Base-by-base conservation (phyloP, 2,888 invertebrate genomes). In the Sarcophaga carnaria region DNA sequence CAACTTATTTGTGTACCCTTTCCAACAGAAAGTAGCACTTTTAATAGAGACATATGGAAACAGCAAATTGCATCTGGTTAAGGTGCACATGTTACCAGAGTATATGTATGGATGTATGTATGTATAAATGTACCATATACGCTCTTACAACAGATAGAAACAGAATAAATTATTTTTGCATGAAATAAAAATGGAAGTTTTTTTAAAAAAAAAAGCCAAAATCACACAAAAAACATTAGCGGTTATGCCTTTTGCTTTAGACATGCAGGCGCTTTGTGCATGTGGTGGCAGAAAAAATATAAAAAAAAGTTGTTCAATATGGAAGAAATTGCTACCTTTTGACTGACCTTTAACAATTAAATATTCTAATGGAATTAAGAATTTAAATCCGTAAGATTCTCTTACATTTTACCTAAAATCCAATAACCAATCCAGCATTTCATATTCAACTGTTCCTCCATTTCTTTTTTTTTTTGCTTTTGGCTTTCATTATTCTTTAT, bases 101-200 rank as follows among this genome's bases (percentile, higher is more conserved):
- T 54, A 14, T 27, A 22, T 47, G 27, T 11, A 47, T 4, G 25
- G 22, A 22, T 22, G 22, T 22, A 22, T n/a, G n/a, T n/a, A n/a
- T n/a, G n/a, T n/a, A n/a, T n/a, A n/a, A n/a, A n/a, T n/a, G n/a
- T 70, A 22, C 4, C 2, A 37, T 37, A 37, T 37, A 66, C 37
- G 59, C n/a, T 54, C 54, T 25, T 71, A 54, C 54, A 14, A 22
- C 54, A 71, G 77, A 54, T 72, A 62, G 49, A 83, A 83, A 83
- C 66, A 20, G 82, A 83, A 83, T 83, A 77, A 82, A 83, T 77
- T 77, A 83, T 72, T 62, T 70, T 82, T 49, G 49, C 70, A 37
- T 70, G 76, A 63, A 76, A 76, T 63, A 76, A 81, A 81, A 12
- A 54, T 69, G 10, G 17, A 70, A 54, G 37, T 37, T 22, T 67